Percentiles rank a stretch among this genome's conserved stretches.
Evolutionary conservation across 2,797 vertebrate genomes (phyloP).

Genomic region (Rhynchonycteris naso): DNA sequence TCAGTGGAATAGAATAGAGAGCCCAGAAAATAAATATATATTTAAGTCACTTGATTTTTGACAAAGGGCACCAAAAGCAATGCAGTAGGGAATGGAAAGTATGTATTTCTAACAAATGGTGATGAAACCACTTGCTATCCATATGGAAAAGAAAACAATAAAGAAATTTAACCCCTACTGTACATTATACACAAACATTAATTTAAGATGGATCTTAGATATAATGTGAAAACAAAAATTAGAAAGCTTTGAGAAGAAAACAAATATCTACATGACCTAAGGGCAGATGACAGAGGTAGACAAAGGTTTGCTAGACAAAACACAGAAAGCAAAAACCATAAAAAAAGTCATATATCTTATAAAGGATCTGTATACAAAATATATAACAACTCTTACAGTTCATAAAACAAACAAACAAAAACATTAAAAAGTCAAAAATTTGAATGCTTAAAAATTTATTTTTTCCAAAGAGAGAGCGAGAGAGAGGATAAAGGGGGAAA

Average conservation of each 20-base stretch:
- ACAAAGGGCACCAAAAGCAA: not conserved
- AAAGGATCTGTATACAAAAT: not conserved
- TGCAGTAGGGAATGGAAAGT: not conserved
- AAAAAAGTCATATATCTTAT: not conserved
- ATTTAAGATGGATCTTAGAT: not conserved
- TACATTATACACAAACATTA: not conserved
- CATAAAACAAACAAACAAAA: not conserved
- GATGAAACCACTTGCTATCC: not conserved
- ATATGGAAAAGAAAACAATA: not conserved
- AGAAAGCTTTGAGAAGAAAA: not conserved
- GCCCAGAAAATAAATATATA: not conserved
- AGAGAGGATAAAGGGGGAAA: too few relatives aligned
- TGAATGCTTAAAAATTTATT: not conserved
- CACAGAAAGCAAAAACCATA: not conserved
- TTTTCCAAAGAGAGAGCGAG: too few relatives aligned
- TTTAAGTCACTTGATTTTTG: not conserved
- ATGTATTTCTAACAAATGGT: not conserved
- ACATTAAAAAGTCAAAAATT: not conserved
- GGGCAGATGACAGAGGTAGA: not conserved
- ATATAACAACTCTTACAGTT: not conserved
- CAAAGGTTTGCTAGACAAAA: not conserved
- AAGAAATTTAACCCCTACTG: not conserved
- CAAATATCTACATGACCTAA: not conserved
- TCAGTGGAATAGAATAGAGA: not conserved
- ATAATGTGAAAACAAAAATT: not conserved